Conservation (phyloP, 2,888 invertebrate species). For the Acrobasis consociella region DNA sequence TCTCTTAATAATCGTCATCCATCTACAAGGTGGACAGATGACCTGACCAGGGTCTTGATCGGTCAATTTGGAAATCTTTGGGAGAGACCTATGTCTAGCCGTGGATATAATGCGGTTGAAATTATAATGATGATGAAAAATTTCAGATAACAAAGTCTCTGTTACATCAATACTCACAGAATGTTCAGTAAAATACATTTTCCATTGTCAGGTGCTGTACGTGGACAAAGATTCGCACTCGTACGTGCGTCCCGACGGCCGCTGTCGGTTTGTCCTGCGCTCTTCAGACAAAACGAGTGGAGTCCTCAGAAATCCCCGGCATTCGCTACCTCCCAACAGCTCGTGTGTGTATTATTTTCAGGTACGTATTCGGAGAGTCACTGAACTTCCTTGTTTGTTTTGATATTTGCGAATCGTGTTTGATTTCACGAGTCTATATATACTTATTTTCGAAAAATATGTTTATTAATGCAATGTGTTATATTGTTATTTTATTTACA, state of each 20-base stretch:
- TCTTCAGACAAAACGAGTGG: slow-evolving; percentile 89
- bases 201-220: slow-evolving; percentile 84
- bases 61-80: no score
- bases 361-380: slow-evolving; percentile 43
- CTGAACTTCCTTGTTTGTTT: neutral
- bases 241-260: slow-evolving; percentile 87
- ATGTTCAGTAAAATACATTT: slow-evolving; percentile 30
- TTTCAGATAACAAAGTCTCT: neutral
- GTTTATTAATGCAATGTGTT: no score
- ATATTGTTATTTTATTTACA: no score
- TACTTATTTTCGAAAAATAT: no score
- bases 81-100: no score
- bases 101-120: no score
- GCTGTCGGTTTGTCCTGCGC: slow-evolving; percentile 89
- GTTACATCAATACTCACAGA: no score
- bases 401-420: neutral
- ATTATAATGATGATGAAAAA: no score
- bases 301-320: slow-evolving; percentile 88
- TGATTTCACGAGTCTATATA: no score
- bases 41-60: no score
- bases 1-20: no score
- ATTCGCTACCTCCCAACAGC: slow-evolving; percentile 91
- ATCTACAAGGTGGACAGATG: no score
- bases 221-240: slow-evolving; percentile 89
- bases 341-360: slow-evolving; percentile 91